Evolutionary conservation across 2,113 vertebrate species (phyloP).

Genomic region (Leuciscus idus): DNA sequence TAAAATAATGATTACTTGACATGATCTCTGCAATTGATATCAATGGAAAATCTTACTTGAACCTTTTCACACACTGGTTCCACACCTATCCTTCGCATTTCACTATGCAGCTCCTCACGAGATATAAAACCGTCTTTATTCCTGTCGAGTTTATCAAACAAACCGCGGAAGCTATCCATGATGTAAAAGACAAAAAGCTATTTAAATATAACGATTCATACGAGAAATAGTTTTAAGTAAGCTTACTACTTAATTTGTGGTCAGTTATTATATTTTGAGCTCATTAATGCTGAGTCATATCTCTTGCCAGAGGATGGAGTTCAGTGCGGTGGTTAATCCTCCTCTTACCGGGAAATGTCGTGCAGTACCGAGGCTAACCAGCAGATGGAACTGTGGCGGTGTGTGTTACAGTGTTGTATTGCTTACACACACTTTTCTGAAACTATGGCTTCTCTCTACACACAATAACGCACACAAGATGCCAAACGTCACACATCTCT

Average conservation of each 20-base stretch:
- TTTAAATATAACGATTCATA: background rate
- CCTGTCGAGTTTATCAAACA: constrained; percentile 74
- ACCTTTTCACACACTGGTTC: constrained; percentile 65
- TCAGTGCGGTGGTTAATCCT: background rate
- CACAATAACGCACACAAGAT: no score
- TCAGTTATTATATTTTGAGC: constrained; percentile 47
- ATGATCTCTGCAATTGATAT: background rate
- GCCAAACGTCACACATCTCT: no score
- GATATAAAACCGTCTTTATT: constrained; percentile 74
- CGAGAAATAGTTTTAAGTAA: background rate
- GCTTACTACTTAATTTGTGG: background rate
- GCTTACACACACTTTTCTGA: no score
- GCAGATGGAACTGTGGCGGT: constrained; percentile 64
- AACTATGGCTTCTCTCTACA: no score
- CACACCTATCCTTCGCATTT: constrained; percentile 76
- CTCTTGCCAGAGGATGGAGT: background rate
- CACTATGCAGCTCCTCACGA: constrained; percentile 69
- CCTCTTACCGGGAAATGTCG: background rate
- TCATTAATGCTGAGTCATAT: constrained; percentile 69
- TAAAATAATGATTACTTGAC: background rate
- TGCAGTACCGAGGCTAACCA: constrained; percentile 28
- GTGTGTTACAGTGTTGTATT: background rate
- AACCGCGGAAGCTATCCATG: constrained; percentile 72
- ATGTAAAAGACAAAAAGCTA: background rate
- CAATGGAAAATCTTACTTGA: constrained; percentile 62